Evolutionary conservation across 2,888 invertebrate species (phyloP), one percentile per base, ranked within the genome.

Genomic region (Andrena camellia): DNA sequence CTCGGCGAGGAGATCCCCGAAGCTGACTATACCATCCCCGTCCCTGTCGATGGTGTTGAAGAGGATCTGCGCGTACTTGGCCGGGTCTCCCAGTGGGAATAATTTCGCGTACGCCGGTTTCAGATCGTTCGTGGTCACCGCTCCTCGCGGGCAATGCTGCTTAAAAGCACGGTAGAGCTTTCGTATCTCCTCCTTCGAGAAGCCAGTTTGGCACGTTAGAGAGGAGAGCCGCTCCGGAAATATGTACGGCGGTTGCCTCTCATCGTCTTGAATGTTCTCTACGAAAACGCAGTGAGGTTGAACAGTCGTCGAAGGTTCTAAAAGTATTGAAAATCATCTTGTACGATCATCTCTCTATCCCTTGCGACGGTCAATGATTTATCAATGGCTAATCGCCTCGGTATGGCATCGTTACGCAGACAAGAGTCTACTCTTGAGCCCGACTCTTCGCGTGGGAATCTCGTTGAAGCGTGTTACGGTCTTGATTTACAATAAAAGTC

Each of bases 31-130:
- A 2, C 93, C 93, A 26, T 93, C 92, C 31, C 87, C 87, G 72
- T 93, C 90, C 26, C 84, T 88, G 63, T 93, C 93, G 70, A 93
- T 92, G 50, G 80, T 87, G 67, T 93, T 92, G 77, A 93, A 93
- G 17, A 93, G 89, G n/a, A 93, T 89, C 64, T 92, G 91, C 0
- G 92, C 90, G 70, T 93, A 93, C 75, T 88, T 93, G 0, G 90
- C 81, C 1, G 93, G 88, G 54, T 93, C 92, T 0, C 93, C 93
- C 26, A 93, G 78, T 0, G 93, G 93, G 79, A 93, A 93, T 8
- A 93, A 77, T 81, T 92, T 93, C 2, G 92, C 90, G 54, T 93
- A 93, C 5, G 90, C 91, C 2, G 91, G 91, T n/a, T 87, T 91
- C 3, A 93, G 73, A 69, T 93, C 90, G 33, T 88, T 89, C 6